Evolutionary conservation across 1,140 invertebrate genomes (phyloP), one percentile per base, ranked within the genome.

Genomic region (Sycophaga agraensis): DNA sequence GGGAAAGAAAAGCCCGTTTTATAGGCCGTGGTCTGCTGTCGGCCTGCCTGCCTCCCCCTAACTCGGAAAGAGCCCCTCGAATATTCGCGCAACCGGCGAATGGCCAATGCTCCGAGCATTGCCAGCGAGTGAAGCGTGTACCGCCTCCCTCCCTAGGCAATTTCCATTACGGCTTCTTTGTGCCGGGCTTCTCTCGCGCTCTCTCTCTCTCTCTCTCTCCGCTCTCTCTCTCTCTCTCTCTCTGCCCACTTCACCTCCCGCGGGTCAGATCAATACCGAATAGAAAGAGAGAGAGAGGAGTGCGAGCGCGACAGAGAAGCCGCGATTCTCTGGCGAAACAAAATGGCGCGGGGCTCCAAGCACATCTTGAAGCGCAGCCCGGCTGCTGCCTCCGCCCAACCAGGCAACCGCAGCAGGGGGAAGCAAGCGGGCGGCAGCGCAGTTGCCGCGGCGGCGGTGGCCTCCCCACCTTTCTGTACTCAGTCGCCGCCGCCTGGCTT

Each of bases 251-350:
- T n/a, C n/a, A n/a, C n/a, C n/a, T n/a, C n/a, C n/a, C n/a, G n/a
- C 17, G 67, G 61, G 70, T 74, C 72, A 69, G 68, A 75, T 75
- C 75, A 75, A 76, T 78, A 75, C 72, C 67, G 72, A 78, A 75
- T 73, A 73, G 68, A 69, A 66, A 66, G 68, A 66, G 64, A 56
- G 53, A 9, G 34, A 24, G 19, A 8, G n/a, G 4, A 39, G 14
- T 9, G 35, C 14, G 7, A 48, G 49, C 24, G 37, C 1, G 40
- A 17, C 16, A 42, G 43, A 40, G 58, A 63, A 65, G 39, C 39
- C 34, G 7, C 39, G 53, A 68, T 58, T 67, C 67, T 71, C 66
- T 72, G 73, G 75, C 72, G 74, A 73, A 78, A 80, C 79, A 81
- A 81, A 71, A 81, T 81, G 79, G 79, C 76, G 64, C 28, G 28